A percentile compares a stretch with the other conserved stretches of the same genome.
phyloP scores from a whole-genome alignment of 2,113 vertebrate genomes.

The Charadrius vociferus region DNA sequence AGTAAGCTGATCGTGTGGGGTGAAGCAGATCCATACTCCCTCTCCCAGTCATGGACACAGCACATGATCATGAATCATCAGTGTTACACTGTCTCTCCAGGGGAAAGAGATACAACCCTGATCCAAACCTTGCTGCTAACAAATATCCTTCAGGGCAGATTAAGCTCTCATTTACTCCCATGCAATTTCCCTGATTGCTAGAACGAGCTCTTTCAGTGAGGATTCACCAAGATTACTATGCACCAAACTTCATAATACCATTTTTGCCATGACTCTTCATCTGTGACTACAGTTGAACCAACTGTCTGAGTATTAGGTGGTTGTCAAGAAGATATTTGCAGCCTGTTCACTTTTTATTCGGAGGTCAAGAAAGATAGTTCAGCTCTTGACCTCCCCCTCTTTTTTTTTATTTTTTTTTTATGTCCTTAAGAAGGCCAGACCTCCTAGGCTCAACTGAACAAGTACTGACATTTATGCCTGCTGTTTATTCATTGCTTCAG shows the following conservation, averaged over 20 bases:
- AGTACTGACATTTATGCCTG: not conserved
- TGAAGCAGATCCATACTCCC: not conserved
- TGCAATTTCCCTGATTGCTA: not conserved
- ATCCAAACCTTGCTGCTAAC: not conserved
- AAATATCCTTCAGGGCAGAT: not conserved
- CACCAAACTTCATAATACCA: not conserved
- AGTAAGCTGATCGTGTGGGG: accelerated
- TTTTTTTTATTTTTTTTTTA: not conserved
- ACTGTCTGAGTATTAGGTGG: not conserved
- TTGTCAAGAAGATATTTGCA: not conserved
- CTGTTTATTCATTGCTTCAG: not conserved
- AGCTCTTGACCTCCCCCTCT: not conserved
- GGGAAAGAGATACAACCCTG: not conserved
- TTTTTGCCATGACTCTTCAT: not conserved
- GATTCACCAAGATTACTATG: not conserved
- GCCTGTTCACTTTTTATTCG: not conserved
- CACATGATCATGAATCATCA: not conserved
- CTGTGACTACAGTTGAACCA: not conserved
- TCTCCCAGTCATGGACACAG: not conserved
- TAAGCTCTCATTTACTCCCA: not conserved
- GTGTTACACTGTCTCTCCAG: not conserved
- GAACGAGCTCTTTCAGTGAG: not conserved
- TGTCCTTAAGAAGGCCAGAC: not conserved
- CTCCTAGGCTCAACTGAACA: not conserved
- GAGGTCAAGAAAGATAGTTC: not conserved